These are phyloP conservation scores for Notothenia rossii DNA, from an alignment of 2,113 vertebrate genomes.

Conservation along the genomic window DNA sequence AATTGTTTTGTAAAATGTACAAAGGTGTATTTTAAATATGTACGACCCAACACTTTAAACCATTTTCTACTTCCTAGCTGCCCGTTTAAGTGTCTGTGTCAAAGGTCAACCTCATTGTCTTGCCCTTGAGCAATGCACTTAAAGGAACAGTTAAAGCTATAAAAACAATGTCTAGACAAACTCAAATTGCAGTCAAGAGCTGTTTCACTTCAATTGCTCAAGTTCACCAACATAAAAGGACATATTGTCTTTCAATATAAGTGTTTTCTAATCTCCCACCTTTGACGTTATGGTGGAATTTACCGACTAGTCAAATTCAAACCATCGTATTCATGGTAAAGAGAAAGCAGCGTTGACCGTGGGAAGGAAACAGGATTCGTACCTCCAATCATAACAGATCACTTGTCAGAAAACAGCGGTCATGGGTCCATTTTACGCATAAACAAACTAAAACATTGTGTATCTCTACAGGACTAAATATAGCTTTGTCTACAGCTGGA, in stretches of 20 bases:
- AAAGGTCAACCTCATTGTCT: not conserved
- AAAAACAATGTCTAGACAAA: not conserved
- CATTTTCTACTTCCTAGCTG: not conserved
- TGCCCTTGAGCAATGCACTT: constrained; percentile 4
- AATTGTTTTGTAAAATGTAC: too few species aligned
- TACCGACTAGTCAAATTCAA: too few species aligned
- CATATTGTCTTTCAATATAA: too few species aligned
- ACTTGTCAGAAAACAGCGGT: not conserved
- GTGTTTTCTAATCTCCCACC: too few species aligned
- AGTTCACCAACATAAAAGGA: too few species aligned
- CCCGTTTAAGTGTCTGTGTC: not conserved
- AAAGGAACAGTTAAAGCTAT: not conserved
- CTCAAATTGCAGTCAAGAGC: not conserved
- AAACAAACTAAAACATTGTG: not conserved
- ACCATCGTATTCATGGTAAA: too few species aligned
- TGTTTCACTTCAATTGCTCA: not conserved
- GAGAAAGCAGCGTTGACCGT: too few species aligned
- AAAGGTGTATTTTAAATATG: too few species aligned
- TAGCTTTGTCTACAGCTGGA: constrained; percentile 3
- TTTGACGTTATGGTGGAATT: too few species aligned
- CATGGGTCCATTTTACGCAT: not conserved
- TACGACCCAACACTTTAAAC: too few species aligned
- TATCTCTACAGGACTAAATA: not conserved
- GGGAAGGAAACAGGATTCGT: too few species aligned
- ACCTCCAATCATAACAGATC: not conserved